Base-by-base conservation (phyloP, 2,113 vertebrate genomes). In the Camelus bactrianus region DNA sequence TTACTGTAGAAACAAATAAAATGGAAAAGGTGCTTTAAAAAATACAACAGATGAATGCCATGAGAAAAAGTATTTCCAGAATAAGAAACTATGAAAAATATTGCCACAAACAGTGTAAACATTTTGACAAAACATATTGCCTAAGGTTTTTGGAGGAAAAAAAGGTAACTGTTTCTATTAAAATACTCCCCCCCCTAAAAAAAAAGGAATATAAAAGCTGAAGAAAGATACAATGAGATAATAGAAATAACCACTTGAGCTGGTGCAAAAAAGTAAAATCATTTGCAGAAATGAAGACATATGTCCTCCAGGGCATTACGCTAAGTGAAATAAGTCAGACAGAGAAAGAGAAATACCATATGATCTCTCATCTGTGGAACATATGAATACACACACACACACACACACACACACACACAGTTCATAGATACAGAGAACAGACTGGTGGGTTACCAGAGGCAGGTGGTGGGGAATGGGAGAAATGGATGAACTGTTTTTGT, bases 211-310 rank as follows among this genome's bases (percentile, higher is more conserved):
- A 87, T 50, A 91, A 90, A 75, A 80, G 38, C 38, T 85, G 24
- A 95, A 64, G 35, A 35, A 35, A 35, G 28, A 84, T n/a, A 92
- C 13, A 72, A 48, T n/a, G 5, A 79, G 60, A 81, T 1, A 38
- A 86, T 17, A 95, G 69, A 94, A n/a, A 67, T 46, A 76, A 73
- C 15, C 6, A 54, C 8, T 35, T 87, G 80, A 62, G 38, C 48
- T 62, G 46, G 86, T 30, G 52, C 22, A 86, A 22, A 26, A 64
- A 76, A 85, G 85, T 62, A 42, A 94, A 83, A 62, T n/a, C 2
- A 80, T 89, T 72, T 92, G 24, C 54, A 82, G 46, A 96, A 96
- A 90, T 76, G 28, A 95, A 90, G 62, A 70, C 20, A 42, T 56
- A 79, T 56, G 22, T 79, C 52, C 7, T 79, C 76, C 24, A 38